Evolutionary conservation across 2,888 invertebrate genomes (phyloP).

Genomic region (Podotricha telesiphe): DNA sequence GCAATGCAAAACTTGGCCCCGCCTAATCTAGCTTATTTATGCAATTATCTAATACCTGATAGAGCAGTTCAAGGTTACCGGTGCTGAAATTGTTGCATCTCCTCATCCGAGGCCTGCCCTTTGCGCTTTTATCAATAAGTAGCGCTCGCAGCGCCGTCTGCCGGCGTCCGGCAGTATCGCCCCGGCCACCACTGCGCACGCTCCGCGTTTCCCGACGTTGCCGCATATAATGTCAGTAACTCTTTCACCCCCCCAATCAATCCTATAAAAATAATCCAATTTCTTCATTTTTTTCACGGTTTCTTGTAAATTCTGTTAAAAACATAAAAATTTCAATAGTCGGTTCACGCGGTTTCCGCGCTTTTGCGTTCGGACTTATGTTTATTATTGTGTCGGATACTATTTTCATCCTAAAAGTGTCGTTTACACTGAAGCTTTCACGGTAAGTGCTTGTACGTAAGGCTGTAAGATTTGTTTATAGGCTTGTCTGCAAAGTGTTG

Average conservation of each 20-base stretch:
- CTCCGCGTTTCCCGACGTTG: slow-evolving; percentile 69
- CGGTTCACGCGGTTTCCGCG: slow-evolving; percentile 12
- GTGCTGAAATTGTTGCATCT: slow-evolving; percentile 59
- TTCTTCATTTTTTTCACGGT: slow-evolving; percentile 49
- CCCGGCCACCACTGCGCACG: slow-evolving; percentile 72
- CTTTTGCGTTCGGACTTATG: slow-evolving; percentile 52
- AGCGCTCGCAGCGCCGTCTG: slow-evolving; percentile 67
- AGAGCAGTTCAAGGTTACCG: slow-evolving; percentile 77
- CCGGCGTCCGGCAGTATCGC: slow-evolving; percentile 65
- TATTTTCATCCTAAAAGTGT: slow-evolving; percentile 58
- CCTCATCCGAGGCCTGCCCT: slow-evolving; percentile 56
- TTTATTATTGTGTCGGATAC: slow-evolving; percentile 63
- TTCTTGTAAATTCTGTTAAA: neutral
- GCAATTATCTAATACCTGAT: slow-evolving; percentile 73
- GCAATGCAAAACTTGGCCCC: slow-evolving; percentile 22
- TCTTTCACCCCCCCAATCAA: slow-evolving; percentile 65
- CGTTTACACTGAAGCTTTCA: slow-evolving; percentile 55
- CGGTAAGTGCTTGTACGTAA: slow-evolving; percentile 62
- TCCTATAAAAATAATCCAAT: slow-evolving; percentile 59
- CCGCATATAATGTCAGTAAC: slow-evolving; percentile 63
- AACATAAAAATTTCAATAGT: neutral
- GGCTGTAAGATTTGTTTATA: slow-evolving; percentile 50
- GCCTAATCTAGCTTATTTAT: slow-evolving; percentile 47
- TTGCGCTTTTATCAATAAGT: slow-evolving; percentile 79
- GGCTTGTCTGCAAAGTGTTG: slow-evolving; percentile 54